Conservation (phyloP, 2,888 invertebrate genomes). For the Plagodis dolabraria region DNA sequence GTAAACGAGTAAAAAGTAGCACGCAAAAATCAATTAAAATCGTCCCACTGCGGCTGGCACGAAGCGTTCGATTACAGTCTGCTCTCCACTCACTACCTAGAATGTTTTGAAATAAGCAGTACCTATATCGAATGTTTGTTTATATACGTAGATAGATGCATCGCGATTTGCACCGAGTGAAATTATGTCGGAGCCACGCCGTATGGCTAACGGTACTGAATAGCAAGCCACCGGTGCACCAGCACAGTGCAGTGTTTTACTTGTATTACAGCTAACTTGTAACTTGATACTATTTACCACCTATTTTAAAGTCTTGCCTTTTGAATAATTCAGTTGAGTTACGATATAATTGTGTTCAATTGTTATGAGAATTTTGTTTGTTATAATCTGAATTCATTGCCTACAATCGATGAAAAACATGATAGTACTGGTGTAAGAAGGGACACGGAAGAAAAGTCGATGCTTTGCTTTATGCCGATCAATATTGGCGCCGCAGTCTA, state of each 20-base stretch:
- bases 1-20: conserved; percentile 27
- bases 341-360: neutral
- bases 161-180: conserved; percentile 58
- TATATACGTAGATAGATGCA: conserved; percentile 44
- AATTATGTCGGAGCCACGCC: conserved; percentile 61
- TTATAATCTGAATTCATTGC: conserved; percentile 10
- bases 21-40: conserved; percentile 31
- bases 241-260: conserved; percentile 58
- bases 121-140: conserved; percentile 28
- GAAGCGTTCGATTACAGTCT: conserved; percentile 22
- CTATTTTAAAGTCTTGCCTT: conserved; percentile 25
- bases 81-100: conserved; percentile 25
- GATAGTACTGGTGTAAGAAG: conserved; percentile 8
- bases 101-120: conserved; percentile 25
- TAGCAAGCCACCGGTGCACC: conserved; percentile 63
- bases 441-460: conserved; percentile 25
- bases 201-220: conserved; percentile 68
- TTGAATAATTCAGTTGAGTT: conserved; percentile 20
- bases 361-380: conserved; percentile 19
- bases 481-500: conserved; percentile 57
- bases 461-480: conserved; percentile 51
- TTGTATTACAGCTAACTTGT: conserved; percentile 61
- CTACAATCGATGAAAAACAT: conserved; percentile 4
- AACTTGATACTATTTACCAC: conserved; percentile 51
- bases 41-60: conserved; percentile 17